Conservation (phyloP, 1,140 invertebrate genomes). For the Megalonaias nervosa region DNA sequence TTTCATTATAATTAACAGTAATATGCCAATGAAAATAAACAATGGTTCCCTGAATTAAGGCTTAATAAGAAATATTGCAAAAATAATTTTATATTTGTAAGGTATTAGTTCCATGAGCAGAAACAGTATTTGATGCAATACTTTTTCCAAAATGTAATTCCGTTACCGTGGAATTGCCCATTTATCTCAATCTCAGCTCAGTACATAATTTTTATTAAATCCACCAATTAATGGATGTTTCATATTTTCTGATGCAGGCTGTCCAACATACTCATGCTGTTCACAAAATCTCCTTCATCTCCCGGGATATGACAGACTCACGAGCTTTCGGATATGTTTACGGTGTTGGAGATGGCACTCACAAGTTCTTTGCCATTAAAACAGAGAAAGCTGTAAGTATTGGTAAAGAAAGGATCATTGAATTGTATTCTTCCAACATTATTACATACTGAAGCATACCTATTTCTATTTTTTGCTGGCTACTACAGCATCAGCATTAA, state of each 20-base stretch:
- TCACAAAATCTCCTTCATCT: slow-evolving; percentile 99
- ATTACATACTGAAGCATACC: too few relatives aligned
- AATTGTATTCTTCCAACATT: neutral
- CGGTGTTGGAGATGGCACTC: slow-evolving; percentile 94
- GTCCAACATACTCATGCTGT: slow-evolving; percentile 97
- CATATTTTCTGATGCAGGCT: slow-evolving; percentile 78
- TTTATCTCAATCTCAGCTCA: neutral
- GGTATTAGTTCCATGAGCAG: too few relatives aligned
- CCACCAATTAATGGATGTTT: neutral
- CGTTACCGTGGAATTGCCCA: neutral
- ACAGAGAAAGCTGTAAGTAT: slow-evolving; percentile 91
- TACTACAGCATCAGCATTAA: too few relatives aligned
- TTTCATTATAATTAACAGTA: too few relatives aligned
- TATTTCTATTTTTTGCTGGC: too few relatives aligned
- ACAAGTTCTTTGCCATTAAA: slow-evolving; percentile 99
- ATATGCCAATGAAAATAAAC: too few relatives aligned
- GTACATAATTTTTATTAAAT: neutral
- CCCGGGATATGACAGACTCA: slow-evolving; percentile 96
- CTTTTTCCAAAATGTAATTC: too few relatives aligned
- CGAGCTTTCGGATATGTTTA: slow-evolving; percentile 99
- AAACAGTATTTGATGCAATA: too few relatives aligned
- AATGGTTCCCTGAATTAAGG: too few relatives aligned
- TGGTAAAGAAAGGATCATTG: neutral
- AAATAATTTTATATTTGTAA: too few relatives aligned
- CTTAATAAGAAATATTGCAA: too few relatives aligned